phyloP scores from a whole-genome alignment of 2,113 vertebrate species.

The Bungarus multicinctus region DNA sequence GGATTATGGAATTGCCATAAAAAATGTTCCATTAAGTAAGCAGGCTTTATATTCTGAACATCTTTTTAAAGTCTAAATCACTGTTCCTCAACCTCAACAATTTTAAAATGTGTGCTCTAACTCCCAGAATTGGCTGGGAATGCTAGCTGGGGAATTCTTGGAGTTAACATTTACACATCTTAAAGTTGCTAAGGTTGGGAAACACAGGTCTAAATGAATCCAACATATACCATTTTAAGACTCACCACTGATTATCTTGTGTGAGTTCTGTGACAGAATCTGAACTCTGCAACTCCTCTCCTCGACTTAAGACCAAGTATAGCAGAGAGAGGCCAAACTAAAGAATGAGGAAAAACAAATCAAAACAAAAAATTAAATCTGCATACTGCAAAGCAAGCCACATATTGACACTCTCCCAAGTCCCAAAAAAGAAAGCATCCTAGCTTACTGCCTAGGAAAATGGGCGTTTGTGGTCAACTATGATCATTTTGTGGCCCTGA shows the following conservation, averaged over 20 bases:
- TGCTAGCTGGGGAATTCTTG: background rate
- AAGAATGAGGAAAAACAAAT: fast-evolving
- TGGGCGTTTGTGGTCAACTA: background rate
- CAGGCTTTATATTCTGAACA: background rate
- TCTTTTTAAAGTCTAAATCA: background rate
- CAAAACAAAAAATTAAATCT: background rate
- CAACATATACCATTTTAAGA: background rate
- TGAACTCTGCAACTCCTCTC: conserved; percentile 87
- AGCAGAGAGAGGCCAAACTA: conserved; percentile 93
- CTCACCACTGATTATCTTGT: conserved; percentile 89
- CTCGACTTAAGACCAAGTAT: conserved; percentile 88
- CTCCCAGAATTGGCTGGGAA: background rate
- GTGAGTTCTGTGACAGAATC: conserved; percentile 77
- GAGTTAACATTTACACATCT: background rate
- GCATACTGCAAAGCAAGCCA: background rate
- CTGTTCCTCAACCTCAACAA: background rate
- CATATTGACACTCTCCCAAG: background rate
- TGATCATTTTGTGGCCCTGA: background rate
- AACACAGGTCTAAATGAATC: background rate
- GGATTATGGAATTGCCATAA: background rate
- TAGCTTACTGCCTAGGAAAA: background rate
- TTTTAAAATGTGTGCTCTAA: background rate
- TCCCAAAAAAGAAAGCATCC: background rate
- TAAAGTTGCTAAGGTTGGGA: background rate
- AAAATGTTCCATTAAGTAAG: background rate